Base-by-base conservation (phyloP, 1,140 invertebrate species). In the Scaptomyza pallida region DNA sequence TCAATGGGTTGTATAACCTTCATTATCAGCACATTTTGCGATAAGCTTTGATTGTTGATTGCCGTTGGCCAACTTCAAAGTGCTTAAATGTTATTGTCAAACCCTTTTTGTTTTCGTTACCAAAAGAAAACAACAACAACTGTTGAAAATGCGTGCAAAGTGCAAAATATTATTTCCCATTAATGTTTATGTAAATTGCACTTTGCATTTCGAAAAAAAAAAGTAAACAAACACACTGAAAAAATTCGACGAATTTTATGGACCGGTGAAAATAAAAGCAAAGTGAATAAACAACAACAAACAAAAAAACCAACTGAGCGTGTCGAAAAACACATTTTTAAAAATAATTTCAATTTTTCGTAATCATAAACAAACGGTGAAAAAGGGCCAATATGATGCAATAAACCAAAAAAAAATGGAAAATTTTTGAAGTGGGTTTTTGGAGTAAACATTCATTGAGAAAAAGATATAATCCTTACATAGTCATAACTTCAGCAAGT, bases 1-100 rank as follows among this genome's bases (percentile, higher is more conserved):
- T 72, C 72, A 75, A 75, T 72, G 19, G 16, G 51, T 67, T 75
- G 44, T 72, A 72, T 72, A 72, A 75, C 68, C 69, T 72, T 72
- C 51, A 59, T 15, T 72, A 72, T 72, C 68, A 52, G 55, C n/a
- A 13, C 45, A 23, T 30, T 64, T 30, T 19, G 16, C 61, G 72
- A 75, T 75, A 75, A 75, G 72, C 51, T 43, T 17, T 45, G 16
- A 60, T 73, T 44, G 37, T 15, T 45, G 61, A 62, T 64, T 59
- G 62, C 37, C 2, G 12, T 43, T 41, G 37, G 37, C 3, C 45
- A 65, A 60, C 37, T 61, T 50, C 37, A 30, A 70, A 55, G 13
- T 17, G 35, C 15, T 57, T 35, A 45, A 15, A 44, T 23, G n/a
- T 64, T 37, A 4, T n/a, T 26, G 23, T 26, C 23, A 1, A 6